Evolutionary conservation across 1,140 invertebrate species (phyloP).

Genomic region (Pachypeltis micranthus): DNA sequence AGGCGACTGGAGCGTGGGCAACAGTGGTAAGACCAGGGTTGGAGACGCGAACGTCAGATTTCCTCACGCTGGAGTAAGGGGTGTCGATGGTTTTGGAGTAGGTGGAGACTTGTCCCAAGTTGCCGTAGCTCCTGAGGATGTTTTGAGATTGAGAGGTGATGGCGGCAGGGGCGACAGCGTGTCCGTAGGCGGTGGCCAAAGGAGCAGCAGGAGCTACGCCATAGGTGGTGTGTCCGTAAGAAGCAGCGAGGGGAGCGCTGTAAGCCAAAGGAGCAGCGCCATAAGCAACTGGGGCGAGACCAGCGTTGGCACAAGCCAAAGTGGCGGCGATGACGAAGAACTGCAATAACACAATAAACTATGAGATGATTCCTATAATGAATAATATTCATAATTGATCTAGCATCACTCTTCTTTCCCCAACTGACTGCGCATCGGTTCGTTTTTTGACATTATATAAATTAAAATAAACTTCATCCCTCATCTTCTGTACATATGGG

Average conservation of each 20-base stretch:
- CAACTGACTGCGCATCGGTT: too few species aligned
- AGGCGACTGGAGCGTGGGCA: conserved; percentile 19
- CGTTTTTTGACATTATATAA: too few species aligned
- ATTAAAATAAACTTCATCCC: too few species aligned
- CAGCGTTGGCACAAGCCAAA: conserved; percentile 25
- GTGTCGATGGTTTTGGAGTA: conserved; percentile 34
- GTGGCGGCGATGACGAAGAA: conserved; percentile 25
- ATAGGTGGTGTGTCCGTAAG: conserved; percentile 28
- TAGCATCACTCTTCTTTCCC: too few species aligned
- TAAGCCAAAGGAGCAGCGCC: conserved; percentile 23
- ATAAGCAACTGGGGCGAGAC: conserved; percentile 20
- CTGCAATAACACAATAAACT: too few species aligned
- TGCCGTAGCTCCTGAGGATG: conserved; percentile 31
- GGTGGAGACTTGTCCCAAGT: conserved; percentile 32
- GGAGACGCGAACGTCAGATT: conserved; percentile 34
- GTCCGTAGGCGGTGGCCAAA: conserved; percentile 20
- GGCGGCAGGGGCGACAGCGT: conserved; percentile 24
- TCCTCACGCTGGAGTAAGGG: conserved; percentile 33
- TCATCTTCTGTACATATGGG: too few species aligned
- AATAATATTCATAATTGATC: too few species aligned
- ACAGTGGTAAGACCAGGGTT: conserved; percentile 31
- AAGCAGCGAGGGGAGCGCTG: conserved; percentile 30
- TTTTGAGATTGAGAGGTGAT: conserved; percentile 30
- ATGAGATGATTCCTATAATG: too few species aligned
- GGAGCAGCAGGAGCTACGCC: background rate